A percentile compares a stretch with the other conserved stretches of the same genome.
Conservation (phyloP, 2,888 invertebrate genomes). For the Schrankia costaestrigalis region DNA sequence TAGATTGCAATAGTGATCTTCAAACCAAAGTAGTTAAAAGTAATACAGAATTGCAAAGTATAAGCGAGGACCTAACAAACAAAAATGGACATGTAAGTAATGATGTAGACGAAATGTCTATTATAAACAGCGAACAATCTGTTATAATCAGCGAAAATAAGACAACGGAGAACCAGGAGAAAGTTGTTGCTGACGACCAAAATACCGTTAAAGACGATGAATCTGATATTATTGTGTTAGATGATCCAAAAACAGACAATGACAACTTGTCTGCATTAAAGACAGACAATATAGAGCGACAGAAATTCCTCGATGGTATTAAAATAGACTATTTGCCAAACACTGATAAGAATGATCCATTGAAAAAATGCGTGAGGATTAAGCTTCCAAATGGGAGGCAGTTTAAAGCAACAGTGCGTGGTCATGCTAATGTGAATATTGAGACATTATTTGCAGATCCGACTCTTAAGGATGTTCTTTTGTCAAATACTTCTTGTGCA, state of each 20-base stretch:
- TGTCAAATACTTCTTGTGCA: slow-evolving; percentile 37
- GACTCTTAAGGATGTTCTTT: slow-evolving; percentile 43
- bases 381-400: slow-evolving; percentile 53
- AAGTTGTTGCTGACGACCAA: not conserved
- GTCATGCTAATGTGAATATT: slow-evolving; percentile 44
- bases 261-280: not conserved
- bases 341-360: slow-evolving; percentile 26
- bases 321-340: slow-evolving; percentile 44
- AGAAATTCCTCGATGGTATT: slow-evolving; percentile 37
- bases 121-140: no score
- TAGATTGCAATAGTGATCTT: no score
- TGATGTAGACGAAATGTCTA: no score
- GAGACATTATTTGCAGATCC: slow-evolving; percentile 54
- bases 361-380: slow-evolving; percentile 48
- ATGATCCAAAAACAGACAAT: no score
- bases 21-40: not conserved
- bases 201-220: not conserved
- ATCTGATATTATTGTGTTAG: slow-evolving; percentile 14
- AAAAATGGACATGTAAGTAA: no score
- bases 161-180: no score
- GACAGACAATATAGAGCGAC: slow-evolving; percentile 15
- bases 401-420: slow-evolving; percentile 58
- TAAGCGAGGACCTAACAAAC: no score
- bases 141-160: no score
- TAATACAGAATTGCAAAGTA: no score